Evolutionary conservation across 1,140 invertebrate genomes (phyloP), one percentile per base, ranked within the genome.

Genomic region (Drosophila lini): DNA sequence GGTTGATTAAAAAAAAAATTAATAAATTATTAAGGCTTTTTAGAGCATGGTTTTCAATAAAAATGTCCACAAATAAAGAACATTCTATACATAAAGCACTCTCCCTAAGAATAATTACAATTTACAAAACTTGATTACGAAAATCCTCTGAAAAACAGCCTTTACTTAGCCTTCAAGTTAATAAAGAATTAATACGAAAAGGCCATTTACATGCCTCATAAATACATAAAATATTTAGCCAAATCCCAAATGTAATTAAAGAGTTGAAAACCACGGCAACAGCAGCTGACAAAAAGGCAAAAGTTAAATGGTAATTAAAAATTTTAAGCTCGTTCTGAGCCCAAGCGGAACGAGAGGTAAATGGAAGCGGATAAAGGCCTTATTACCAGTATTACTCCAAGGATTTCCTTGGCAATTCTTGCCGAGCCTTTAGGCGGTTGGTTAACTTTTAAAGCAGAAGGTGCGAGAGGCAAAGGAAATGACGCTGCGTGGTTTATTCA

Each of bases 261-360:
- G 68, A 80, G 61, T 47, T 67, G 10, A 22, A 44, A 57, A 16
- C 42, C 56, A 42, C 57, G 50, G 55, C 52, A 58, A 73, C 40
- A 67, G 34, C 47, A 62, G 47, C 55, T 44, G 45, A 74, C 70
- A 48, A 63, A 74, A 60, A 69, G 65, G 34, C 60, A 68, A 69
- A 67, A 58, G 55, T 79, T 70, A 64, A 83, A 67, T 47, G 45
- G 25, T 62, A 80, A 83, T 83, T 83, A 76, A 38, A 71, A 84
- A 84, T 80, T 57, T 75, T 42, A 80, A 76, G 71, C 63, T 67
- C 25, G 60, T 65, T 64, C 65, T 22, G 47, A 40, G 56, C 44
- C 48, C 61, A 57, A 60, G 50, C 57, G 32, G 40, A 65, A 53
- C 59, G 32, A 50, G 41, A 36, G 16, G 53, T 25, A 58, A 31